A percentile compares a stretch with the other conserved stretches of the same genome.
These are phyloP conservation scores for Hymenochirus boettgeri DNA, from an alignment of 2,113 vertebrate species.

Conservation along the genomic window DNA sequence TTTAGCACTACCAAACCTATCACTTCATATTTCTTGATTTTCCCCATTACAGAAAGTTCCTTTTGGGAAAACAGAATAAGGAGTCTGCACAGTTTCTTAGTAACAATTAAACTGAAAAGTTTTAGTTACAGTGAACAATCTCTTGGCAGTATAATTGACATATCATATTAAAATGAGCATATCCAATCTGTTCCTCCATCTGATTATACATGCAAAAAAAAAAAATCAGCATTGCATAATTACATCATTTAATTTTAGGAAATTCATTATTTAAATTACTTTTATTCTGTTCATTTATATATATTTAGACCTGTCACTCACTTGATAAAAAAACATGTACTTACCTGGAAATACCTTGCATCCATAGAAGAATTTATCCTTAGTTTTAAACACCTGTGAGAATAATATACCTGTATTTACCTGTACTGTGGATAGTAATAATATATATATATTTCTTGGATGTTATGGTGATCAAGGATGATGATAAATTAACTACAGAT, in stretches of 20 bases:
- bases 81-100: constrained; percentile 39
- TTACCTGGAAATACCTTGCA: no score
- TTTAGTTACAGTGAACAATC: constrained; percentile 42
- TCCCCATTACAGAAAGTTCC: constrained; percentile 18
- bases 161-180: constrained; percentile 41
- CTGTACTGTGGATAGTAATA: no score
- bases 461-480: no score
- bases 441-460: no score
- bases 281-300: constrained; percentile 20
- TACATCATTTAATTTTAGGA: constrained; percentile 35
- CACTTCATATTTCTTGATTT: constrained; percentile 20
- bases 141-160: constrained; percentile 41
- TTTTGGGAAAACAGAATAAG: constrained; percentile 38
- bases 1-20: constrained; percentile 11
- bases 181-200: constrained; percentile 36
- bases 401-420: no score
- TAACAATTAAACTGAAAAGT: constrained; percentile 40
- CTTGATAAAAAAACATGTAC: not conserved
- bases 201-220: constrained; percentile 40
- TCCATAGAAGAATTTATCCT: no score
- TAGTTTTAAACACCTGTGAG: no score
- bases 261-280: constrained; percentile 35
- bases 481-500: no score
- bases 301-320: constrained; percentile 24
- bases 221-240: constrained; percentile 39